phyloP scores from a whole-genome alignment of 2,888 invertebrate genomes.

The Hermaeophaga mercurialis region DNA sequence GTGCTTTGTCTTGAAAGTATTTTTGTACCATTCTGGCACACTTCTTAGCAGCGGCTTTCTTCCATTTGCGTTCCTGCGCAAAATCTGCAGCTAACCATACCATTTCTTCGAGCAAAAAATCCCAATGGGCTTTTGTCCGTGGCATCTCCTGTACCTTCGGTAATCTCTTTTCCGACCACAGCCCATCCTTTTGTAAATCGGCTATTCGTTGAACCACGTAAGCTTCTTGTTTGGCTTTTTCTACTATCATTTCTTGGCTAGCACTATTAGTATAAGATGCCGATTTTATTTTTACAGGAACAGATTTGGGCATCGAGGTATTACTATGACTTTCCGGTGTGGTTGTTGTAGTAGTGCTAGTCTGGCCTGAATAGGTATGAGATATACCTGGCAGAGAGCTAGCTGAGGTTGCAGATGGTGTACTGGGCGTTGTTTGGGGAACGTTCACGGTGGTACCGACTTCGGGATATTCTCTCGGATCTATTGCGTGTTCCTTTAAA shows the following conservation, averaged over 20 bases:
- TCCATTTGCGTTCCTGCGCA: constrained; percentile 97
- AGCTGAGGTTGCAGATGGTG: constrained; percentile 51
- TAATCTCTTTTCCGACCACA: constrained; percentile 91
- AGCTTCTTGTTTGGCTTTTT: constrained; percentile 90
- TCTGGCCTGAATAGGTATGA: constrained; percentile 35
- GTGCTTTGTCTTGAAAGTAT: constrained; percentile 88
- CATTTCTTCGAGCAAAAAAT: constrained; percentile 98
- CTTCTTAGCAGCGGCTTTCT: constrained; percentile 92
- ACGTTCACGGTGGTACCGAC: constrained; percentile 49
- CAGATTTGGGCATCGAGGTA: constrained; percentile 27
- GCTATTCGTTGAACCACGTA: constrained; percentile 90
- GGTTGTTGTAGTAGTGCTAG: constrained; percentile 28
- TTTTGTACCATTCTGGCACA: constrained; percentile 91
- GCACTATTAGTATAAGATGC: constrained; percentile 36
- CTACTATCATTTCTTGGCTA: constrained; percentile 78
- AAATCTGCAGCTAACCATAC: constrained; percentile 98
- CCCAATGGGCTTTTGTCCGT: constrained; percentile 95
- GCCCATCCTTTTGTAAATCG: constrained; percentile 90
- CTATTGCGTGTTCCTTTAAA: constrained; percentile 65
- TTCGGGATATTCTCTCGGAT: constrained; percentile 48
- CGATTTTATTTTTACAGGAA: constrained; percentile 34
- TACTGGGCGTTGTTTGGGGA: constrained; percentile 46
- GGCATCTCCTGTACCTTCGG: constrained; percentile 79
- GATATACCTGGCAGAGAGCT: constrained; percentile 55
- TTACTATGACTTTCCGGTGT: constrained; percentile 22